phyloP scores from a whole-genome alignment of 2,113 vertebrate species.

The Coregonus clupeaformis region DNA sequence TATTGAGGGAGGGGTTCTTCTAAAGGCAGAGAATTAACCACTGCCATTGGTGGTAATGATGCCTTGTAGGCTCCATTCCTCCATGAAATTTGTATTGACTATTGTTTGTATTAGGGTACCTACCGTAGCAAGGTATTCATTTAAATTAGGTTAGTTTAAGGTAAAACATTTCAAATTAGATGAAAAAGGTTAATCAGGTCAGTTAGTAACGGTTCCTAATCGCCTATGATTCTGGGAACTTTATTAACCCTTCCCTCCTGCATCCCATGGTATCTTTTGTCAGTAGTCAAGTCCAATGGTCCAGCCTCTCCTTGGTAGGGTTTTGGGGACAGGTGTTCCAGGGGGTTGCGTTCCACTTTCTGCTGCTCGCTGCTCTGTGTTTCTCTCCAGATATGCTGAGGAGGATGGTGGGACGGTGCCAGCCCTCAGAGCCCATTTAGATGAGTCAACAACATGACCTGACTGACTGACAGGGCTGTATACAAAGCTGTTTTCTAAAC shows the following conservation, averaged over 20 bases:
- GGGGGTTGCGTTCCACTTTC: conserved; percentile 56
- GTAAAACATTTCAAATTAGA: too few species aligned
- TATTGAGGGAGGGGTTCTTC: background rate
- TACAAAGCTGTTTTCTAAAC: too few species aligned
- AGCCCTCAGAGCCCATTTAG: background rate
- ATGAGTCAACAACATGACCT: background rate
- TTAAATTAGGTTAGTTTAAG: too few species aligned
- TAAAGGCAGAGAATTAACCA: background rate
- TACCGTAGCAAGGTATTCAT: too few species aligned
- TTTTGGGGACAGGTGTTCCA: conserved; percentile 25
- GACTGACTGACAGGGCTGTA: background rate
- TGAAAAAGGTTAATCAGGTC: too few species aligned
- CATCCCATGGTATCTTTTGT: background rate
- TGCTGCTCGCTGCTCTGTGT: conserved; percentile 66
- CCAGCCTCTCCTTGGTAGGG: background rate
- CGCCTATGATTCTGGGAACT: too few species aligned
- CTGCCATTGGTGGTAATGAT: background rate
- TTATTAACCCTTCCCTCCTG: background rate
- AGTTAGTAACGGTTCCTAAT: too few species aligned
- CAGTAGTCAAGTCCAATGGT: background rate
- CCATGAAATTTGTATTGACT: background rate
- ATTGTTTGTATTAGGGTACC: background rate
- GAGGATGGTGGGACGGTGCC: conserved; percentile 6
- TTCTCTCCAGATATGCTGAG: conserved; percentile 59
- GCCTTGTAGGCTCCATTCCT: background rate